These are phyloP conservation scores for Phortica okadai DNA, from an alignment of 2,888 invertebrate species.

Conservation along the genomic window DNA sequence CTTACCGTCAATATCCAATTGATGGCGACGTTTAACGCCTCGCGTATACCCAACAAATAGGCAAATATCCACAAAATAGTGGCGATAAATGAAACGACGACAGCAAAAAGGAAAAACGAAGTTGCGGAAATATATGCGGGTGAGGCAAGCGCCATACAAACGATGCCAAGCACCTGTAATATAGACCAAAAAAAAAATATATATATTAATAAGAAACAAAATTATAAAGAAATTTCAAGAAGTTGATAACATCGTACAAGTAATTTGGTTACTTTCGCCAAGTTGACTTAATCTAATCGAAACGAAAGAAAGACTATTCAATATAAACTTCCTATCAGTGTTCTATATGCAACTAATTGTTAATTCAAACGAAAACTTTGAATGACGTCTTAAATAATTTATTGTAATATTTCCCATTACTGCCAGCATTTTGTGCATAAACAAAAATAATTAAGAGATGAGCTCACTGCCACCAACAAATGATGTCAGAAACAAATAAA, in stretches of 20 bases:
- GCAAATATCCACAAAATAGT: conserved; percentile 89
- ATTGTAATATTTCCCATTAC: no score
- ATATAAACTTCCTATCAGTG: no score
- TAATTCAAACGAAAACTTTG: no score
- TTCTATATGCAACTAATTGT: no score
- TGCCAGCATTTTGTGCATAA: no score
- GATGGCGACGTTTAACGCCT: conserved; percentile 86
- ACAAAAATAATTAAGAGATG: no score
- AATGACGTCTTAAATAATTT: no score
- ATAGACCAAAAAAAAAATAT: conserved; percentile 55
- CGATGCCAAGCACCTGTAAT: conserved; percentile 87
- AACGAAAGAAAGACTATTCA: no score
- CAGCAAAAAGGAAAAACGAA: conserved; percentile 91
- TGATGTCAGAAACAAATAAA: no score
- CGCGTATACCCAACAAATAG: conserved; percentile 87
- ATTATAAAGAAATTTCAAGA: background rate
- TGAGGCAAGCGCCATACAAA: conserved; percentile 89
- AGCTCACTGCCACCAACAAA: no score
- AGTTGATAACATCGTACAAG: background rate
- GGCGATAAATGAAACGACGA: conserved; percentile 87
- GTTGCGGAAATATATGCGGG: conserved; percentile 81
- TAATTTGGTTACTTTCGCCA: no score
- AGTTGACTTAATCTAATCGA: no score
- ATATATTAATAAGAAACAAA: conserved; percentile 9
- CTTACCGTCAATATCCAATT: conserved; percentile 91